Percentiles rank a stretch among this genome's conserved stretches.
These are phyloP conservation scores for Lepidurus couesii DNA, from an alignment of 1,140 invertebrate genomes.

Conservation along the genomic window DNA sequence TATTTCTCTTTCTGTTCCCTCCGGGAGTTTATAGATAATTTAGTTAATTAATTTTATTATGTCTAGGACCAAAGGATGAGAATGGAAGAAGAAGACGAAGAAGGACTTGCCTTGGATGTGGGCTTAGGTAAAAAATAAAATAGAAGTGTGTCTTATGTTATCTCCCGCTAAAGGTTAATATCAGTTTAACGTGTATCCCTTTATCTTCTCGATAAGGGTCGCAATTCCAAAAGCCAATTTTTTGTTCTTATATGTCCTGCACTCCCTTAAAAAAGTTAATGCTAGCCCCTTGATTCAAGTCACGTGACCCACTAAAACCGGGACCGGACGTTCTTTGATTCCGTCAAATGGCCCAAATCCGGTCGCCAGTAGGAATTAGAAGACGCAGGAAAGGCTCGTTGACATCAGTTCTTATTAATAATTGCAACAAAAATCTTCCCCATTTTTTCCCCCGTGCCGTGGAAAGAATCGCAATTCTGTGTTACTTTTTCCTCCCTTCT, in stretches of 20 bases:
- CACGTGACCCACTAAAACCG: conserved; percentile 12
- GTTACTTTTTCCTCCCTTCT: too few relatives aligned
- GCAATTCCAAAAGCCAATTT: neutral
- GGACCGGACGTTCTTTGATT: conserved; percentile 21
- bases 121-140: neutral
- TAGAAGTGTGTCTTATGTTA: neutral
- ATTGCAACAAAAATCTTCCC: neutral
- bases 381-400: neutral
- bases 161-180: neutral
- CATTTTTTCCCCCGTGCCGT: neutral
- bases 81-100: conserved; percentile 22
- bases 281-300: neutral
- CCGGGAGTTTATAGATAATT: neutral
- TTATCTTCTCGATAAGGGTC: neutral
- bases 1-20: neutral
- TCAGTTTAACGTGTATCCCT: neutral
- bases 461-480: too few relatives aligned
- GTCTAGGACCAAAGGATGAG: neutral
- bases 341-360: conserved; percentile 19
- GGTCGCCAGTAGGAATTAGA: neutral
- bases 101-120: neutral
- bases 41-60: neutral
- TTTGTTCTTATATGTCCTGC: neutral
- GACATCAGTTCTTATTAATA: neutral
- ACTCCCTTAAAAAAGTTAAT: neutral